Evolutionary conservation across 2,797 vertebrate species (phyloP).

Genomic region (Corythornis leucogaster): DNA sequence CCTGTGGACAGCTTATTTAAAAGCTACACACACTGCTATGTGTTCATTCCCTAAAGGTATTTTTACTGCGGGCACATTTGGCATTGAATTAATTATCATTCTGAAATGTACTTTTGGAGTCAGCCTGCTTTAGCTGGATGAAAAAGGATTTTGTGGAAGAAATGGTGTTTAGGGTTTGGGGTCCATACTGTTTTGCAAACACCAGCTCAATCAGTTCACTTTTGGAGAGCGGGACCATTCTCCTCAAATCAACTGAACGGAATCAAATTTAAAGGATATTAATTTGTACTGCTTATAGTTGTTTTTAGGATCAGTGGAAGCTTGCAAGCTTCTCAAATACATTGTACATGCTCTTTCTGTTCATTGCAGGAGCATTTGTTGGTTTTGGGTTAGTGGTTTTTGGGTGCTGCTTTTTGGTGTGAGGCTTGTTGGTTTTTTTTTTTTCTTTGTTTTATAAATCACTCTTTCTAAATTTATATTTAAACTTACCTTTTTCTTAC

Average conservation of each 20-base stretch:
- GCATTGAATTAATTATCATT: slow-evolving; percentile 69
- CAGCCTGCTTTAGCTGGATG: slow-evolving; percentile 50
- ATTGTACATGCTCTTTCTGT: background rate
- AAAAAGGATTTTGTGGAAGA: slow-evolving; percentile 55
- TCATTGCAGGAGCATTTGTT: background rate
- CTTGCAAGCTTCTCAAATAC: background rate
- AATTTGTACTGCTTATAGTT: slow-evolving; percentile 43
- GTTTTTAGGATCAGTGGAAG: background rate
- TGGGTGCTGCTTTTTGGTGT: too few species aligned
- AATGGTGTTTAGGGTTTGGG: slow-evolving; percentile 62
- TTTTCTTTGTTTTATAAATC: too few species aligned
- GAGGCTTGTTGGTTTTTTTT: too few species aligned
- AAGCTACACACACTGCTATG: slow-evolving; percentile 60
- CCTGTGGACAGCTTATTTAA: slow-evolving; percentile 67
- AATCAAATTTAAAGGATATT: slow-evolving; percentile 24
- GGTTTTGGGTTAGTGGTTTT: too few species aligned
- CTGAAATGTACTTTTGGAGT: slow-evolving; percentile 59
- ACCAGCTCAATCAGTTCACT: slow-evolving; percentile 59
- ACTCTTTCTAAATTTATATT: too few species aligned
- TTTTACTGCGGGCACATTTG: slow-evolving; percentile 69
- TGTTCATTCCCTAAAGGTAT: slow-evolving; percentile 70
- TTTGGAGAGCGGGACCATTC: slow-evolving; percentile 31
- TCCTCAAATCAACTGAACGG: slow-evolving; percentile 45
- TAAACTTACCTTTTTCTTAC: background rate
- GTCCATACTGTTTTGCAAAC: slow-evolving; percentile 61